Conservation (phyloP, 2,888 invertebrate genomes). For the Eupeodes luniger region DNA sequence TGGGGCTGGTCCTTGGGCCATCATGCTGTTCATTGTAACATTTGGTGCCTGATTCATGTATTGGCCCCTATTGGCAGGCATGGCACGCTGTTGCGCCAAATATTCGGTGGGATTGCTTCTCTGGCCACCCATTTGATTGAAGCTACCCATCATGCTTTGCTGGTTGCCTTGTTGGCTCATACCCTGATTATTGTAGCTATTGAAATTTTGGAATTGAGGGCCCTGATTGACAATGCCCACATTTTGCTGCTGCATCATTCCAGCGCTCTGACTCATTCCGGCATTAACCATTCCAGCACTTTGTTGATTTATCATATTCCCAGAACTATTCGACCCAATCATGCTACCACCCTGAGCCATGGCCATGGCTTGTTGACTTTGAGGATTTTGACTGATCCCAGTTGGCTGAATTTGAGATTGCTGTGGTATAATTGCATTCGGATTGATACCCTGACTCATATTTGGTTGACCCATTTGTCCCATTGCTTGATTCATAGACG, state of each 20-base stretch:
- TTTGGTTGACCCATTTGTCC: conserved; percentile 80
- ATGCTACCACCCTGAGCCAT: conserved; percentile 81
- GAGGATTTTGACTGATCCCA: conserved; percentile 80
- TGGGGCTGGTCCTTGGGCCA: conserved; percentile 88
- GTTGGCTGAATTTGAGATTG: conserved; percentile 76
- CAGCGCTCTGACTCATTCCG: conserved; percentile 76
- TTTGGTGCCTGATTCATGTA: conserved; percentile 89
- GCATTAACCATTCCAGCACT: conserved; percentile 80
- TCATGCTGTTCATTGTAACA: conserved; percentile 90
- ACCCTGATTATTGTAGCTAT: conserved; percentile 86
- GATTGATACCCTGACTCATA: conserved; percentile 82
- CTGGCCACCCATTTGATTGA: conserved; percentile 83
- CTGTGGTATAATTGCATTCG: conserved; percentile 77
- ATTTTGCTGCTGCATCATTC: conserved; percentile 81
- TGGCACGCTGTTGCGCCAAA: conserved; percentile 81
- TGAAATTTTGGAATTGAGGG: conserved; percentile 86
- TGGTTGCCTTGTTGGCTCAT: conserved; percentile 83
- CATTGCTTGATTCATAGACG: conserved; percentile 85
- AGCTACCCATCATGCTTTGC: conserved; percentile 83
- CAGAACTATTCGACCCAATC: conserved; percentile 79
- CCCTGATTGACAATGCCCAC: conserved; percentile 83
- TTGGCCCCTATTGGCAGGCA: conserved; percentile 82
- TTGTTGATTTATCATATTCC: conserved; percentile 78
- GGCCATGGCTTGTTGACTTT: conserved; percentile 80
- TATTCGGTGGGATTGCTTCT: conserved; percentile 82